Evolutionary conservation across 2,888 invertebrate genomes (phyloP), one percentile per base, ranked within the genome.

Genomic region (Drosophila putrida): DNA sequence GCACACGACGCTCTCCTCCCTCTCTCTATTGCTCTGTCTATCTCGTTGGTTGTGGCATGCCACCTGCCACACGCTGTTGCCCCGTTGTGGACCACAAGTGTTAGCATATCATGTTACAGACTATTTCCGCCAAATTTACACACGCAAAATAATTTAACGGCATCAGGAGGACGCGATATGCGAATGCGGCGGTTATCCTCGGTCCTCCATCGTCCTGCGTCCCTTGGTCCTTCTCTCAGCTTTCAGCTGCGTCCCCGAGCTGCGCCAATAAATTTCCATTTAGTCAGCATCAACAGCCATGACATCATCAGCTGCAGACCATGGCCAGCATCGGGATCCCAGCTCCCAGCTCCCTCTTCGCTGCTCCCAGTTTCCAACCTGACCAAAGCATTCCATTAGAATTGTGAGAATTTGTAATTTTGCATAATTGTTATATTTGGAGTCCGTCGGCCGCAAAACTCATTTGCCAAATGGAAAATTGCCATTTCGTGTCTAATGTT

Each of bases 391-490:
- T 88, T 84, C 89, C 89, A 89, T 90, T 90, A 90, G 88, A 90
- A 90, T 84, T 86, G 86, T 76, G 88, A 88, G 86, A 86, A 90
- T 90, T 90, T 88, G 90, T 86, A 90, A 90, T 90, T 90, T 89
- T 90, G 89, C 90, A 90, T 90, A 90, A 90, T 90, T 90, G 90
- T 80, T 80, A 71, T 82, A 85, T 89, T 84, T 80, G 89, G 88
- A 89, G 81, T 88, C 90, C 78, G 85, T 82, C 88, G 87, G 89
- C 85, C 89, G 80, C 86, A 90, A 90, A 90, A 90, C 86, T 90
- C 89, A 90, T 91, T 91, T 91, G 84, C 83, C 90, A 90, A 90
- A 90, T 90, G 90, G 90, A 90, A 90, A 87, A 89, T 90, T 89
- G 90, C 89, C 89, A 90, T 90, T 89, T 90, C 89, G 90, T 87